These are phyloP conservation scores for Apocheima hispidaria DNA, from an alignment of 2,888 invertebrate genomes.

Conservation along the genomic window DNA sequence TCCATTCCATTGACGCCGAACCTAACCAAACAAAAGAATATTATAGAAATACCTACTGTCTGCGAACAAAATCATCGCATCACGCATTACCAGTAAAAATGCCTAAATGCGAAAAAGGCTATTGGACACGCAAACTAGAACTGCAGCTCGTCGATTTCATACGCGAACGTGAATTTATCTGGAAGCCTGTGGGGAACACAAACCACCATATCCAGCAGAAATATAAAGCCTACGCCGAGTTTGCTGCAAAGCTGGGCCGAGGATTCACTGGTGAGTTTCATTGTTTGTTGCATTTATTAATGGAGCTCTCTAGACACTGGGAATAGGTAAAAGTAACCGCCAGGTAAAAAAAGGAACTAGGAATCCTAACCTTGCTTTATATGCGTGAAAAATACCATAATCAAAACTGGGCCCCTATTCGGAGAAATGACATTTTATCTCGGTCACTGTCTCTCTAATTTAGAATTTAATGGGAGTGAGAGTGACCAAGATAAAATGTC, in stretches of 20 bases:
- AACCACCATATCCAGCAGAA: slow-evolving; percentile 80
- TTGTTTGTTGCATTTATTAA: neutral
- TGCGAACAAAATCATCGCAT: neutral
- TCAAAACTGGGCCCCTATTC: too few species aligned
- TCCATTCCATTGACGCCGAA: too few species aligned
- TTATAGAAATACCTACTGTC: neutral
- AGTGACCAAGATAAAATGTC: too few species aligned
- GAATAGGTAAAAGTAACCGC: too few species aligned
- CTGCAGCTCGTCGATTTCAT: slow-evolving; percentile 77
- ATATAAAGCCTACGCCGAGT: slow-evolving; percentile 80
- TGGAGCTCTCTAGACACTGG: too few species aligned
- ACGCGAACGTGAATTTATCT: slow-evolving; percentile 69
- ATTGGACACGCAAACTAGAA: slow-evolving; percentile 79
- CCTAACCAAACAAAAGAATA: too few species aligned
- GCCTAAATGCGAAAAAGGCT: slow-evolving; percentile 48
- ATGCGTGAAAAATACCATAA: too few species aligned
- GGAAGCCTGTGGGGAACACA: slow-evolving; percentile 75
- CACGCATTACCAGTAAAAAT: neutral
- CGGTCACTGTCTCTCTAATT: too few species aligned
- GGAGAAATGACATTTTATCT: too few species aligned
- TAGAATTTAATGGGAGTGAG: too few species aligned
- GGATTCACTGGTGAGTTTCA: slow-evolving; percentile 72
- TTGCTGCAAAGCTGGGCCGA: slow-evolving; percentile 70
- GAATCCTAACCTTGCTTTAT: too few species aligned
- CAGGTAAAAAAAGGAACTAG: too few species aligned